Base-by-base conservation (phyloP, 2,888 invertebrate species). In the Ormyrus nitidulus region DNA sequence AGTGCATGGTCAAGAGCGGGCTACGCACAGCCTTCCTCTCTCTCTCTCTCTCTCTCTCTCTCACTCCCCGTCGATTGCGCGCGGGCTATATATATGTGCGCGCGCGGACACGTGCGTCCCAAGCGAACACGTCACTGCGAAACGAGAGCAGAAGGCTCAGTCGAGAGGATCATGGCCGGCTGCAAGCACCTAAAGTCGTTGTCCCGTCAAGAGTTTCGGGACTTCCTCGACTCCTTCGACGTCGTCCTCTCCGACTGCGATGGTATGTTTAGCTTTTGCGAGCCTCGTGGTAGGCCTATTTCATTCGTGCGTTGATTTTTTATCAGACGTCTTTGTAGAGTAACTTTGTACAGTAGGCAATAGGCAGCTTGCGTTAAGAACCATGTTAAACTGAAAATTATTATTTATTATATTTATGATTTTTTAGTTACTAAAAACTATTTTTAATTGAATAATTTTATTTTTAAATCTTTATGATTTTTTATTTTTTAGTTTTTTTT, bases 231-330 rank as follows among this genome's bases (percentile, higher is more conserved):
- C 84, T 94, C 94, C 9, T 94, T 97, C 86, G 97, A 97, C 87
- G 94, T 95, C 58, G 94, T 97, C 83, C 91, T 97, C 84, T 94
- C 95, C 68, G 97, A 97, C 87, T 97, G 97, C 90, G 97, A 97
- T 92, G 97, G 97, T 95, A 90, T 91, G 92, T 90, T 68, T 19
- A 2, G n/a, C 19, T 13, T 11, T 49, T 34, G 2, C 34, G 34
- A 4, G 34, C 34, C 34, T 34, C 4, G 1, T 34, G 34, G 34
- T 34, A 34, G 34, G 34, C 34, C 34, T 90, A 34, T 34, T 34
- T 34, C 34, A 4, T 34, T 34, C 34, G 34, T 4, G 34, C 34
- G 4, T 34, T 34, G 34, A 34, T 34, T 34, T 34, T 34, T 34
- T 34, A 34, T 34, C 34, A 34, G 34, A 34, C 4, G 34, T 34